phyloP scores from a whole-genome alignment of 1,140 invertebrate species.

The Drosophila auraria region DNA sequence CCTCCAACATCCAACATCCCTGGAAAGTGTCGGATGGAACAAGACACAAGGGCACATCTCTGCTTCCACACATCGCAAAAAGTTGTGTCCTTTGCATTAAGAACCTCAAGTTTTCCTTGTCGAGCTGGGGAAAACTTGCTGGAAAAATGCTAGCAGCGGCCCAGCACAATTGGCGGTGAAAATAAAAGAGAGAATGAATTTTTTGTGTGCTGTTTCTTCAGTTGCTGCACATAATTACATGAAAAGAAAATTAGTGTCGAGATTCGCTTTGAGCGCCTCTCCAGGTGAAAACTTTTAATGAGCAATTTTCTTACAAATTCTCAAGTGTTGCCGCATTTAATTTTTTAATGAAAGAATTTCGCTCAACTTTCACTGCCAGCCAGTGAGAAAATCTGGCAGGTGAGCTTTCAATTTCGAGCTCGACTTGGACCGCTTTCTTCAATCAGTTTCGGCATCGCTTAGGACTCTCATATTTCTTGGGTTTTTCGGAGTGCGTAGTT shows the following conservation, averaged over 20 bases:
- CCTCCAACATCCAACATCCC: neutral
- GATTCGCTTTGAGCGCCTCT: constrained; percentile 75
- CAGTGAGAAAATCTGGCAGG: constrained; percentile 27
- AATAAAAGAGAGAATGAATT: constrained; percentile 27
- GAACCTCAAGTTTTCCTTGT: constrained; percentile 34
- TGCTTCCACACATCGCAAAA: constrained; percentile 21
- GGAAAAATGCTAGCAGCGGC: constrained; percentile 40
- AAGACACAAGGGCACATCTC: constrained; percentile 6
- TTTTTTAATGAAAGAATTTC: constrained; percentile 77
- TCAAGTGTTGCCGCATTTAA: constrained; percentile 78
- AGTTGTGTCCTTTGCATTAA: constrained; percentile 31
- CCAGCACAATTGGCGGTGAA: constrained; percentile 35
- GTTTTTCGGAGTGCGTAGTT: constrained; percentile 2
- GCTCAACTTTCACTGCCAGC: constrained; percentile 3
- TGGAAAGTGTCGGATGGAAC: neutral
- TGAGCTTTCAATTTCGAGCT: constrained; percentile 11
- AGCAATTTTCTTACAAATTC: constrained; percentile 82
- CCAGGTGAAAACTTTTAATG: constrained; percentile 83
- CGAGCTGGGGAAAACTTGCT: constrained; percentile 23
- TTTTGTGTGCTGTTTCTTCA: constrained; percentile 34
- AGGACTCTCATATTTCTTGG: constrained; percentile 24
- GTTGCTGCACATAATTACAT: constrained; percentile 77
- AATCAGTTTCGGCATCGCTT: constrained; percentile 48
- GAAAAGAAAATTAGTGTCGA: constrained; percentile 79
- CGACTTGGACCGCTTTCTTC: constrained; percentile 15